Base-by-base conservation (phyloP, 1,140 invertebrate genomes). In the Helicoverpa zea region DNA sequence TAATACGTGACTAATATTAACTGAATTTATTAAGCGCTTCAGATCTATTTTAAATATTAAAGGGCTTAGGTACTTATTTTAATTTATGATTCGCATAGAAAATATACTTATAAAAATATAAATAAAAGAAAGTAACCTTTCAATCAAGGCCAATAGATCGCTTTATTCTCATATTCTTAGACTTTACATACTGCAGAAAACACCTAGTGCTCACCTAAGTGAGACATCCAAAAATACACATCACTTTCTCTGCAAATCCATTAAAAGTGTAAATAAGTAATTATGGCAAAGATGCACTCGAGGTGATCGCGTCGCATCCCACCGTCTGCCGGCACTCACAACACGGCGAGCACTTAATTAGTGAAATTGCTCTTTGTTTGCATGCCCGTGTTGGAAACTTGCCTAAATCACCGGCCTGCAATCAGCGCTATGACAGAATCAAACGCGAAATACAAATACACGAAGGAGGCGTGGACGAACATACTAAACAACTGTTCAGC, bases 271-370 rank as follows among this genome's bases (percentile, higher is more conserved):
- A 49, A 68, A 49, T 68, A 61, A 68, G 64, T 49, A 49, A 68
- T 68, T 68, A 51, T 7, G 35, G 64, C 10, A 68, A 68, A 23
- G n/a, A 2, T 47, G 66, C 18, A 72, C 68, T 73, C 43, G 30
- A 61, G 51, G 35, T 49, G 13, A 58, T 11, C 29, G 77, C 54
- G 78, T 63, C 59, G 35, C 72, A 59, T 70, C 80, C 18, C 73
- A 61, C 1, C 30, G 58, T 59, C 56, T 58, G 43, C 29, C 66
- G 70, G 79, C 72, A 78, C 51, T 35, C 59, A 18, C 47, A 29
- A 77, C 75, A 86, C 82, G 63, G 78, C 86, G 87, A 85, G 85
- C 88, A 88, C 89, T 91, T 92, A 92, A 92, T 93, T 92, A 92
- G 90, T 83, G 87, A 92, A 89, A 91, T 91, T 88, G 88, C 83